A percentile compares a stretch with the other conserved stretches of the same genome.
Conservation (phyloP, 2,888 invertebrate species). For the Synanthedon myopaeformis region DNA sequence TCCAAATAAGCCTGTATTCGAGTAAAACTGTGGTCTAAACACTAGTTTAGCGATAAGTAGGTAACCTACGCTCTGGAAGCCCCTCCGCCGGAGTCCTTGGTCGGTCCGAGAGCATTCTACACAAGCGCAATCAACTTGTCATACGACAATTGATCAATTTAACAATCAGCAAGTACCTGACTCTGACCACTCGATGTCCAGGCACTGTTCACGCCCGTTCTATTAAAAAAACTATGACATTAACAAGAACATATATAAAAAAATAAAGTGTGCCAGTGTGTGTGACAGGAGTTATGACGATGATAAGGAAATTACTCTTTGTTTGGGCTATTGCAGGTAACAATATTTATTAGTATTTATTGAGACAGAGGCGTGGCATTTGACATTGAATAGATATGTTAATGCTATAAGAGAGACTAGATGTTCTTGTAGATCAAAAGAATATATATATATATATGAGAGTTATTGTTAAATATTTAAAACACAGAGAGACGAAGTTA, state of each 20-base stretch:
- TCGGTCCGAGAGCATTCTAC: slow-evolving; percentile 25
- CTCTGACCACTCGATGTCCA: slow-evolving; percentile 2
- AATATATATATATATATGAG: no score
- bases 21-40: background rate
- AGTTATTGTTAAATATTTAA: no score
- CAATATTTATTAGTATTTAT: background rate
- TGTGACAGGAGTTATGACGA: background rate
- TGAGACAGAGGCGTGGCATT: no score
- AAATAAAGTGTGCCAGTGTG: background rate
- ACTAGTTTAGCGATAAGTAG: background rate
- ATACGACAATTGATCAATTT: slow-evolving; percentile 50
- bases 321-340: slow-evolving; percentile 18
- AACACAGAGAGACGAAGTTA: no score
- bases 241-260: background rate
- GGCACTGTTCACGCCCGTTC: slow-evolving; percentile 4
- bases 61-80: background rate
- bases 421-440: no score
- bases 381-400: no score
- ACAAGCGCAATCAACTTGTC: slow-evolving; percentile 35
- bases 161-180: slow-evolving; percentile 40
- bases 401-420: no score
- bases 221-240: background rate
- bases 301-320: slow-evolving; percentile 14
- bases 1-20: no score
- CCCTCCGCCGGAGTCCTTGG: slow-evolving; percentile 37